These are phyloP conservation scores for Sciurus niger DNA, from an alignment of 2,113 vertebrate genomes.

Conservation along the genomic window DNA sequence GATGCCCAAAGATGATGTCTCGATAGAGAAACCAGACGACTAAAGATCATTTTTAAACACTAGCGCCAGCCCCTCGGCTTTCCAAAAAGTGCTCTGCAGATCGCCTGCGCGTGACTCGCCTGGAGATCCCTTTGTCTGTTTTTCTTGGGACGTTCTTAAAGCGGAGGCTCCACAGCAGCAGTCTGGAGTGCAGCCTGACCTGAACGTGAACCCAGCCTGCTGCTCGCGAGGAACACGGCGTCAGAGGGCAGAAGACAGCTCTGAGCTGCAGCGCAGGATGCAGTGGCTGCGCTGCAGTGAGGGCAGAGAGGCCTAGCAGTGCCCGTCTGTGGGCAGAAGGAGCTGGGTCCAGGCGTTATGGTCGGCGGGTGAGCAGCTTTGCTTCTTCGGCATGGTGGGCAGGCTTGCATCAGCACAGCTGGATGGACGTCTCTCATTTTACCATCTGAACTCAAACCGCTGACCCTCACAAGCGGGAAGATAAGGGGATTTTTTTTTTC, in stretches of 20 bases:
- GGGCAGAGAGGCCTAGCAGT: not conserved
- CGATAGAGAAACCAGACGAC: no score
- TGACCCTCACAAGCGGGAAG: not conserved
- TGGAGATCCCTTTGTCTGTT: not conserved
- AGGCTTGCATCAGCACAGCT: not conserved
- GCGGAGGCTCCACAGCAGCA: not conserved
- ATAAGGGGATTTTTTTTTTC: not conserved
- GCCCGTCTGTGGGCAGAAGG: not conserved
- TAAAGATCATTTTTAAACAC: not conserved
- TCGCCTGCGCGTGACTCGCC: not conserved
- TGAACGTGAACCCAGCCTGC: not conserved
- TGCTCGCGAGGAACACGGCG: not conserved
- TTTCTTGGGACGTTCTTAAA: not conserved
- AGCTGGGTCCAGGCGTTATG: not conserved
- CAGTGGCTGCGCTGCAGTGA: not conserved
- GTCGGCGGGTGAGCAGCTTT: not conserved
- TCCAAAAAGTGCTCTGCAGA: not conserved
- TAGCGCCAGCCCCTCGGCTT: not conserved
- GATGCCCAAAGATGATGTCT: no score
- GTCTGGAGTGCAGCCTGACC: not conserved
- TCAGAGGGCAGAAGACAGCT: not conserved
- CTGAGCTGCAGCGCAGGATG: not conserved
- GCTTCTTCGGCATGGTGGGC: not conserved
- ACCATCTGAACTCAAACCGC: not conserved
- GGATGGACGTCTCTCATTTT: not conserved